Percentiles rank a stretch among this genome's conserved stretches.
phyloP scores from a whole-genome alignment of 1,140 invertebrate species.

The Heliconius himera region DNA sequence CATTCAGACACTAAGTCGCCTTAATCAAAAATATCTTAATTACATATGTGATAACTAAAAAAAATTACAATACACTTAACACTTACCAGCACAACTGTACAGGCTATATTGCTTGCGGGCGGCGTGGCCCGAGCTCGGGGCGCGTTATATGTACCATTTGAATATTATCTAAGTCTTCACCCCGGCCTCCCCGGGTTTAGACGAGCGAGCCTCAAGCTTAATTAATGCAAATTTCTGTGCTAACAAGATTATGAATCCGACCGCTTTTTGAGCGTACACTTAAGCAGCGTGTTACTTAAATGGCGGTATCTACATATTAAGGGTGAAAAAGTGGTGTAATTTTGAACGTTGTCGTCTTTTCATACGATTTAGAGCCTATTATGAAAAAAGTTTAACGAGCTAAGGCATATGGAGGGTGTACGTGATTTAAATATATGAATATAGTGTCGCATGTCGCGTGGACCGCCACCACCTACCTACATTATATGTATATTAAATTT shows the following conservation, averaged over 20 bases:
- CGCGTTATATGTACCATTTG: conserved; percentile 81
- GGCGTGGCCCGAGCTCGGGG: conserved; percentile 58
- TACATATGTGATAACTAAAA: background rate
- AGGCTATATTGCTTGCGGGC: conserved; percentile 76
- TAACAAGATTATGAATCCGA: conserved; percentile 80
- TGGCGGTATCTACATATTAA: conserved; percentile 61
- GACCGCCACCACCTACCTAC: too few relatives aligned
- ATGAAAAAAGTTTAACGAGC: conserved; percentile 37
- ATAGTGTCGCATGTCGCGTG: background rate
- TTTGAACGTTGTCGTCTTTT: conserved; percentile 34
- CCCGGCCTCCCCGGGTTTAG: conserved; percentile 58
- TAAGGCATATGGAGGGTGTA: conserved; percentile 22
- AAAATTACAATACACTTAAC: background rate
- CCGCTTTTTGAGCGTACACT: conserved; percentile 73
- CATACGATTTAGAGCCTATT: conserved; percentile 37
- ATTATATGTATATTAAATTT: too few relatives aligned
- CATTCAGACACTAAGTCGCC: too few relatives aligned
- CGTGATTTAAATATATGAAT: conserved; percentile 24
- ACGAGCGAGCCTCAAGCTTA: conserved; percentile 71
- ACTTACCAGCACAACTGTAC: conserved; percentile 48
- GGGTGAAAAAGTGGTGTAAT: conserved; percentile 57
- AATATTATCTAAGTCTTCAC: conserved; percentile 72
- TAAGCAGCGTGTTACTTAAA: conserved; percentile 62
- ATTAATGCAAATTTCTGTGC: conserved; percentile 81
- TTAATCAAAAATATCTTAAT: too few relatives aligned